A percentile compares a stretch with the other conserved stretches of the same genome.
Conservation (phyloP, 2,888 invertebrate species). For the Drosophila leonis region DNA sequence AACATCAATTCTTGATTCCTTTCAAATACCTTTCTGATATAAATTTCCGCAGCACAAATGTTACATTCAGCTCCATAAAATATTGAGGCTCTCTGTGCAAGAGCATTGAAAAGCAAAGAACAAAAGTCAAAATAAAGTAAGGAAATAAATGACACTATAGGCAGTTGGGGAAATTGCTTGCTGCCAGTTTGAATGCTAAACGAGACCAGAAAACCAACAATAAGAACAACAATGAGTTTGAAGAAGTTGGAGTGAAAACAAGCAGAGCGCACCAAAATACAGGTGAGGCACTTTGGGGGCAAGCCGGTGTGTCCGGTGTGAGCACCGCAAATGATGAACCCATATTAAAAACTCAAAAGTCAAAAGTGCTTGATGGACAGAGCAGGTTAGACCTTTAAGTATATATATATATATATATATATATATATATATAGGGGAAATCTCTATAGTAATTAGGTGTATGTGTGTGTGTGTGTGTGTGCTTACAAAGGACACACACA, state of each 20-base stretch:
- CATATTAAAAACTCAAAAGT: slow-evolving; percentile 55
- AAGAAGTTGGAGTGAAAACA: not conserved
- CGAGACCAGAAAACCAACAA: slow-evolving; percentile 35
- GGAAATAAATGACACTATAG: slow-evolving; percentile 52
- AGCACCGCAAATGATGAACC: slow-evolving; percentile 56
- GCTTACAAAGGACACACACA: not conserved
- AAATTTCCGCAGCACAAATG: not conserved
- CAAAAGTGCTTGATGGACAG: slow-evolving; percentile 33
- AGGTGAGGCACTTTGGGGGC: slow-evolving; percentile 48
- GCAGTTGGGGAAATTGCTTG: slow-evolving; percentile 51
- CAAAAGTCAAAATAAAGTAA: slow-evolving; percentile 33
- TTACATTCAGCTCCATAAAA: not conserved
- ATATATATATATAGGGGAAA: slow-evolving; percentile 21
- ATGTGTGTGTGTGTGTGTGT: slow-evolving; percentile 7
- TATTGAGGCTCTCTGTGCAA: not conserved
- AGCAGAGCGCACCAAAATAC: slow-evolving; percentile 35
- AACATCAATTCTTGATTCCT: too few species aligned
- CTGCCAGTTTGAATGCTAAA: slow-evolving; percentile 63
- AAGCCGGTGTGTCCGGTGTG: slow-evolving; percentile 22
- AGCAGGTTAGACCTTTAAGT: slow-evolving; percentile 29
- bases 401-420: not conserved
- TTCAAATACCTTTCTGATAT: too few species aligned
- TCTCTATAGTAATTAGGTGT: slow-evolving; percentile 74
- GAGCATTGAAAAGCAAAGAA: slow-evolving; percentile 10
- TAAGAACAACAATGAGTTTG: not conserved